Evolutionary conservation across 2,797 vertebrate species (phyloP).

Genomic region (Vultur gryphus): DNA sequence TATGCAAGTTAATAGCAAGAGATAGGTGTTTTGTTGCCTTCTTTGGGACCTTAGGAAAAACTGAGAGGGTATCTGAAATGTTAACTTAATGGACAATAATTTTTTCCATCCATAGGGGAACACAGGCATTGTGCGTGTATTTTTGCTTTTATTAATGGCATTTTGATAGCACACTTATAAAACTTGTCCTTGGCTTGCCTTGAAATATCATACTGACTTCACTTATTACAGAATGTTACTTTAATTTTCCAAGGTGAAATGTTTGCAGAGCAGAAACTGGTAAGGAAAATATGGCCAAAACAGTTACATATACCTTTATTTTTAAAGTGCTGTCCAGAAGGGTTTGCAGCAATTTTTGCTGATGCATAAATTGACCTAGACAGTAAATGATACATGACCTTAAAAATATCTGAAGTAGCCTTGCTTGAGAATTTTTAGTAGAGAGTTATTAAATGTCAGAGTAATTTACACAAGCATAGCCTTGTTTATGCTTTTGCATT

Average conservation of each 20-base stretch:
- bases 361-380: constrained; percentile 61
- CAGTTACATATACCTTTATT: constrained; percentile 45
- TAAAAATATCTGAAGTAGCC: constrained; percentile 51
- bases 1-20: constrained; percentile 5
- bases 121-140: neutral
- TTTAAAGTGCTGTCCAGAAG: constrained; percentile 43
- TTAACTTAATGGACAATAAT: constrained; percentile 43
- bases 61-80: constrained; percentile 20
- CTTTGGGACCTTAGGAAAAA: constrained; percentile 16
- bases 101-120: constrained; percentile 36
- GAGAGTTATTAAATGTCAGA: constrained; percentile 63
- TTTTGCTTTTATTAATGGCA: constrained; percentile 61
- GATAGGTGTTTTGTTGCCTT: neutral
- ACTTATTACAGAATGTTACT: constrained; percentile 45
- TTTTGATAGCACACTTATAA: constrained; percentile 60
- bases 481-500: constrained; percentile 45
- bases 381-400: constrained; percentile 49
- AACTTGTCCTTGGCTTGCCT: constrained; percentile 54
- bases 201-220: constrained; percentile 48
- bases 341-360: constrained; percentile 44
- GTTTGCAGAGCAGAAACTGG: neutral
- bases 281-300: constrained; percentile 18
- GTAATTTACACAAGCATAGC: constrained; percentile 42
- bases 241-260: constrained; percentile 62
- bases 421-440: constrained; percentile 58